phyloP scores from a whole-genome alignment of 37 sponge, comb jelly and placozoan genomes.

The Beroe forskalii region DNA sequence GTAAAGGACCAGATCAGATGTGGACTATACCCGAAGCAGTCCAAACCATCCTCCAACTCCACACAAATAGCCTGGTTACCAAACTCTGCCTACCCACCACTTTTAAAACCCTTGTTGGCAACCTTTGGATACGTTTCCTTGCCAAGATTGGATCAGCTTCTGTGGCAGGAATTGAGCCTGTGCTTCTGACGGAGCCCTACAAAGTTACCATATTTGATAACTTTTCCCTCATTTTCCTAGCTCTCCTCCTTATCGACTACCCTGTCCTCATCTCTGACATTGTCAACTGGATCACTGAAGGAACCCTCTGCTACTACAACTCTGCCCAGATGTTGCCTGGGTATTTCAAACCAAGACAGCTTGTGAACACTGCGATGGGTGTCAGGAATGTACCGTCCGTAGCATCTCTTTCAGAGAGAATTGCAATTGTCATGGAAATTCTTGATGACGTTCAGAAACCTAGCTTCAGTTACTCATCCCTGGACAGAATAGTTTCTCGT shows the following conservation, averaged over 20 bases:
- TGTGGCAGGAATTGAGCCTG: background rate
- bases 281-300: background rate
- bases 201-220: slow-evolving; percentile 46
- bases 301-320: slow-evolving; percentile 18
- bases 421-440: background rate
- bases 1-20: background rate
- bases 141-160: slow-evolving; percentile 8
- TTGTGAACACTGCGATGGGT: background rate
- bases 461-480: background rate
- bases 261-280: background rate
- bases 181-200: background rate
- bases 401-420: background rate
- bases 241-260: background rate
- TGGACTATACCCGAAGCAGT: slow-evolving; percentile 49
- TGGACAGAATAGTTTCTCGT: background rate
- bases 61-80: background rate
- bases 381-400: background rate
- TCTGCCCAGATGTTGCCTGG: background rate
- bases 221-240: background rate
- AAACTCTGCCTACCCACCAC: background rate
- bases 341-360: slow-evolving; percentile 17
- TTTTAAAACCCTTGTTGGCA: background rate
- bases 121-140: slow-evolving; percentile 19
- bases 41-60: background rate
- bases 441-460: slow-evolving; percentile 18